Base-by-base conservation (phyloP, 2,888 invertebrate species). In the Argyra leucocephala region DNA sequence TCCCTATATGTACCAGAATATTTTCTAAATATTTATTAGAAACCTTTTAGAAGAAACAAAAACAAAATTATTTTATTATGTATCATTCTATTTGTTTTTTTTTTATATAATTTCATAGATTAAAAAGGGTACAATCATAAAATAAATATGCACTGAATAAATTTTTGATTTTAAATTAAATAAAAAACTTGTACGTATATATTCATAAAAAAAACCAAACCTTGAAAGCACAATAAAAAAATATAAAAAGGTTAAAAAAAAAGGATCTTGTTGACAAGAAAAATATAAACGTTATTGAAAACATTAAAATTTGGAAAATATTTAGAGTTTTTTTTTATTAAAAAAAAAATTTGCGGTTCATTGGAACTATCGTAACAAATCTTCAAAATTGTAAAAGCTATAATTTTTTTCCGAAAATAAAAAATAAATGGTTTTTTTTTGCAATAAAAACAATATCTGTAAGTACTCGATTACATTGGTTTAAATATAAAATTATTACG, bases 311-410 rank as follows among this genome's bases (percentile, higher is more conserved):
- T n/a, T n/a, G n/a, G n/a, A n/a, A n/a, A n/a, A n/a, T n/a, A n/a
- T n/a, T n/a, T n/a, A n/a, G n/a, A n/a, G n/a, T n/a, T n/a, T 31
- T 31, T 7, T 31, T 18, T 48, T 15, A 48, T 48, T 48, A 18
- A 48, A 48, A 48, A 31, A n/a, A 48, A n/a, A 18, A 48, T 48
- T 48, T 48, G 48, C 48, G 48, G 48, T 48, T 48, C 48, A 48
- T 48, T 48, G 48, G n/a, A 18, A 48, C 18, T 48, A 48, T 48
- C 18, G n/a, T n/a, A n/a, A n/a, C n/a, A n/a, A n/a, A n/a, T n/a
- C n/a, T n/a, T n/a, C n/a, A n/a, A n/a, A n/a, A n/a, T n/a, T n/a
- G n/a, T n/a, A n/a, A n/a, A n/a, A n/a, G n/a, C n/a, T n/a, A n/a
- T n/a, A n/a, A n/a, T n/a, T n/a, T n/a, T n/a, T n/a, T n/a, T n/a